These are phyloP conservation scores for Rotaria socialis DNA, from an alignment of 2,888 invertebrate genomes.

Conservation along the genomic window DNA sequence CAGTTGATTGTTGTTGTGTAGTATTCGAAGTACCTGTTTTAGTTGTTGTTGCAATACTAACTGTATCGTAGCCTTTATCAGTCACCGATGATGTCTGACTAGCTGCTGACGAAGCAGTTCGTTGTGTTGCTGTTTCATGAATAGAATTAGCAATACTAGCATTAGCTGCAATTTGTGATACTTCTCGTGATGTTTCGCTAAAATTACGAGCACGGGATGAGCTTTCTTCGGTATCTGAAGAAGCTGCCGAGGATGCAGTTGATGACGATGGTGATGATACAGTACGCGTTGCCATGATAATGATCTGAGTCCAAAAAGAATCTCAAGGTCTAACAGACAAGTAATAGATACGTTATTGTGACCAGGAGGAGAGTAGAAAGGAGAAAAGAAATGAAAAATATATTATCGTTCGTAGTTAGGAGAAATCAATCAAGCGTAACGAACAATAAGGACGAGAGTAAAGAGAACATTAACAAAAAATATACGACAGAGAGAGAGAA, in stretches of 20 bases:
- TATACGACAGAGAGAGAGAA: neutral
- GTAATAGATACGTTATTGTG: neutral
- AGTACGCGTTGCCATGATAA: neutral
- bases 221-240: neutral
- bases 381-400: neutral
- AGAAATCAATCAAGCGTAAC: neutral
- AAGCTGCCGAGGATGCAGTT: too few relatives aligned
- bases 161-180: neutral
- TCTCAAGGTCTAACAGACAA: neutral
- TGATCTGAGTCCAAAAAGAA: neutral
- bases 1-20: neutral
- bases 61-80: neutral
- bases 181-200: constrained; percentile 10
- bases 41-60: neutral
- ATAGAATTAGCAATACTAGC: neutral
- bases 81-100: neutral
- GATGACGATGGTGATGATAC: neutral
- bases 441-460: neutral
- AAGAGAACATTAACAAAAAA: neutral
- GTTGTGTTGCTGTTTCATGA: neutral
- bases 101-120: neutral
- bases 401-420: neutral
- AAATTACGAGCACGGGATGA: neutral
- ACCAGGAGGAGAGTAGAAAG: neutral
- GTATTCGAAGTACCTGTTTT: neutral